Evolutionary conservation across 2,888 invertebrate species (phyloP).

Genomic region (Chrysodeixis includens): DNA sequence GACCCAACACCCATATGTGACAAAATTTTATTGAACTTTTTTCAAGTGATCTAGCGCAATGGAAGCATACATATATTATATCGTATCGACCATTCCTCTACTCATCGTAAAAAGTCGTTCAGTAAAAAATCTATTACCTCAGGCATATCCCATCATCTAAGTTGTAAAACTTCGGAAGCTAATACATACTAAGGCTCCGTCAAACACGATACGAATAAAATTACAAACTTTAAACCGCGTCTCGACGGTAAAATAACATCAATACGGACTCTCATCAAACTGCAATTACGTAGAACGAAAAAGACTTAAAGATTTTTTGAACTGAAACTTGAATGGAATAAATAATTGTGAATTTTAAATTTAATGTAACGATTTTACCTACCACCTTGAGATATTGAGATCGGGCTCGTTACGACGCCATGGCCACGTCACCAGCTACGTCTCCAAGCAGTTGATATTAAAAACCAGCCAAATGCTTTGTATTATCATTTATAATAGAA

Average conservation of each 20-base stretch:
- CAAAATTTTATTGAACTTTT: too few relatives aligned
- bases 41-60: too few relatives aligned
- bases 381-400: too few relatives aligned
- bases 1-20: too few relatives aligned
- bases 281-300: constrained; percentile 36
- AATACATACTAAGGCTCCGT: constrained; percentile 12
- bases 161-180: constrained; percentile 7
- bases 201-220: constrained; percentile 9
- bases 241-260: constrained; percentile 19
- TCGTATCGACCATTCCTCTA: background rate
- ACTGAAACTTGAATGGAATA: constrained; percentile 37
- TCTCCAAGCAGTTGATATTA: too few relatives aligned
- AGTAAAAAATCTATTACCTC: background rate
- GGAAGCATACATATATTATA: too few relatives aligned
- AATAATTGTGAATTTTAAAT: constrained; percentile 14
- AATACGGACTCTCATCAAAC: constrained; percentile 41
- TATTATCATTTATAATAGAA: too few relatives aligned
- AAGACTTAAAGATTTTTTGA: constrained; percentile 25
- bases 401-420: too few relatives aligned
- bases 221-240: constrained; percentile 26
- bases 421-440: too few relatives aligned
- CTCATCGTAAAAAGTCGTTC: constrained; percentile 2
- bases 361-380: too few relatives aligned
- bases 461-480: too few relatives aligned
- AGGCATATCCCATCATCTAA: constrained; percentile 7